Conservation (phyloP, 2,797 vertebrate species). For the Lepilemur ruficaudatus region DNA sequence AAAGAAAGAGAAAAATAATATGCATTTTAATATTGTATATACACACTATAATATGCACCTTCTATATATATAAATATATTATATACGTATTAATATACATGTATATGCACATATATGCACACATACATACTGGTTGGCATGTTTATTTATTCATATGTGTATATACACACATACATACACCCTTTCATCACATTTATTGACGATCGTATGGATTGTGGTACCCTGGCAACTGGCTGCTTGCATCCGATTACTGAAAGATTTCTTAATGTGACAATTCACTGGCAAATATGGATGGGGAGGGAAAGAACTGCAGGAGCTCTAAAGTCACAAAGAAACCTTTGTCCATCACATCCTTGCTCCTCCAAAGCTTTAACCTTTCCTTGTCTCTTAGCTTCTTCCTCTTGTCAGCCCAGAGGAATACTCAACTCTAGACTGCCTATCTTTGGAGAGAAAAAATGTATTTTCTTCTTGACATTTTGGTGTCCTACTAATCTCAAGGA, state of each 20-base stretch:
- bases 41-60: not conserved
- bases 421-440: not conserved
- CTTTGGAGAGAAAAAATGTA: not conserved
- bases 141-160: not conserved
- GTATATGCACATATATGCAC: not conserved
- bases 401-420: not conserved
- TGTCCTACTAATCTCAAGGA: not conserved
- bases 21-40: not conserved
- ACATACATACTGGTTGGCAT: not conserved
- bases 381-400: not conserved
- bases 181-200: not conserved
- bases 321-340: not conserved
- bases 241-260: not conserved
- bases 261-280: not conserved
- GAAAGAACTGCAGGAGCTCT: not conserved
- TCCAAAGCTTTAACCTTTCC: not conserved
- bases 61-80: not conserved
- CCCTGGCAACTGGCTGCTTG: not conserved
- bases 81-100: too few species aligned
- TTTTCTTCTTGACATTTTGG: not conserved
- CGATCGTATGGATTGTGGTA: not conserved
- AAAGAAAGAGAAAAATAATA: not conserved
- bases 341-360: not conserved
- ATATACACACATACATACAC: not conserved
- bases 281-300: not conserved